Conservation (phyloP, 1,140 invertebrate species). For the Lucilia sericata region DNA sequence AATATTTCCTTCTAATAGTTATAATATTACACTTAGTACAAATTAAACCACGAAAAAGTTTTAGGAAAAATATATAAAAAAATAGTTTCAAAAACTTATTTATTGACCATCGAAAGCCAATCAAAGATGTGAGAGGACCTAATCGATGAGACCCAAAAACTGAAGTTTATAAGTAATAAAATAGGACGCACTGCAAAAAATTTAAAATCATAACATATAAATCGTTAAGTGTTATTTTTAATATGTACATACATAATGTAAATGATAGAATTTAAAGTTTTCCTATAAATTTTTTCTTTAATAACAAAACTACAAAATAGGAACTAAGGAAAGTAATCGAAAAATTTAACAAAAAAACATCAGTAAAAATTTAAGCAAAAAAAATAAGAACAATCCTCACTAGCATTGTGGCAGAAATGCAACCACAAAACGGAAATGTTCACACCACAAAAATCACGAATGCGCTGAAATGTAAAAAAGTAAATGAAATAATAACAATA, state of each 20-base stretch:
- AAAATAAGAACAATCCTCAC: constrained; percentile 16
- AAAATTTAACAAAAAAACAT: not conserved
- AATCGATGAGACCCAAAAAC: too few species aligned
- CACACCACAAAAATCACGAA: constrained; percentile 44
- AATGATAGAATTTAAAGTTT: not conserved
- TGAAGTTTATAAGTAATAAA: too few species aligned
- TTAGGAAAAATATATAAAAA: too few species aligned
- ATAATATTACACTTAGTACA: too few species aligned
- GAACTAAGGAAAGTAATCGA: not conserved
- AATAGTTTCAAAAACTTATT: too few species aligned
- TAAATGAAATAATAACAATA: not conserved
- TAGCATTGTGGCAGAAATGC: constrained; percentile 20
- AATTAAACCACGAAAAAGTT: too few species aligned
- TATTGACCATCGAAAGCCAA: too few species aligned
- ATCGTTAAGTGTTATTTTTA: too few species aligned
- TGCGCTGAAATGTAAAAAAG: constrained; percentile 30
- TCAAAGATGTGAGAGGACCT: too few species aligned
- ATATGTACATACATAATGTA: not conserved
- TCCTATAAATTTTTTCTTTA: not conserved
- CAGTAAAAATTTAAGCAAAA: not conserved
- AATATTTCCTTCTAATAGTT: too few species aligned
- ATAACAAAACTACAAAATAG: not conserved
- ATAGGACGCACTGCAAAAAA: too few species aligned
- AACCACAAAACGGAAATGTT: constrained; percentile 44
- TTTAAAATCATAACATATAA: too few species aligned